These are phyloP conservation scores for Caerostris extrusa DNA, from an alignment of 1,140 invertebrate species.

Conservation along the genomic window DNA sequence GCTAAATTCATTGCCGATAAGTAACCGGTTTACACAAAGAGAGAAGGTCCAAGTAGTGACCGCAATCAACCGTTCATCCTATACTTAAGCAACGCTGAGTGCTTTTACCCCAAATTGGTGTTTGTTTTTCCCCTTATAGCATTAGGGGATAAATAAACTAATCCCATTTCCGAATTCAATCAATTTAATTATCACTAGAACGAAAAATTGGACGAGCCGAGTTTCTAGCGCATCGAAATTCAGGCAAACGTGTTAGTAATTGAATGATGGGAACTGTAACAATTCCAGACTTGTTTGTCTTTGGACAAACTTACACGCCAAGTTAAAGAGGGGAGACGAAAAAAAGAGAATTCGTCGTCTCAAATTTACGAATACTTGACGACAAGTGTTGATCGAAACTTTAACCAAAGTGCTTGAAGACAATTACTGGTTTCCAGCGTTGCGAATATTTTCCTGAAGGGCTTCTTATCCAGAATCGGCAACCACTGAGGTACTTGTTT, in stretches of 20 bases:
- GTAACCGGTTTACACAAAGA: constrained; percentile 68
- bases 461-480: neutral
- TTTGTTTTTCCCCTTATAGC: constrained; percentile 74
- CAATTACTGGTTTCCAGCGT: constrained; percentile 51
- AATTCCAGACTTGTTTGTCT: constrained; percentile 67
- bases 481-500: constrained; percentile 20
- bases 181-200: constrained; percentile 74
- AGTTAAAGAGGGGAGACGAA: constrained; percentile 32
- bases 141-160: constrained; percentile 76
- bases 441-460: constrained; percentile 55
- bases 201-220: constrained; percentile 64
- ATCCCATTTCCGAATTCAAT: constrained; percentile 75
- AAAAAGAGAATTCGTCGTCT: constrained; percentile 47
- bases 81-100: constrained; percentile 70
- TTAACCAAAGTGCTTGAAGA: constrained; percentile 70
- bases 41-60: constrained; percentile 44
- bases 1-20: constrained; percentile 66
- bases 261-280: constrained; percentile 73
- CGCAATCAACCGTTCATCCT: constrained; percentile 70
- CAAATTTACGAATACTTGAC: constrained; percentile 56
- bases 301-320: constrained; percentile 56
- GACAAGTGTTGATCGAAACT: constrained; percentile 68
- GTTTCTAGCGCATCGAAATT: constrained; percentile 56
- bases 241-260: constrained; percentile 74
- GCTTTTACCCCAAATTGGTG: constrained; percentile 75